A percentile compares a stretch with the other conserved stretches of the same genome.
phyloP scores from a whole-genome alignment of 1,140 invertebrate species.

The Platyscapa corneri region DNA sequence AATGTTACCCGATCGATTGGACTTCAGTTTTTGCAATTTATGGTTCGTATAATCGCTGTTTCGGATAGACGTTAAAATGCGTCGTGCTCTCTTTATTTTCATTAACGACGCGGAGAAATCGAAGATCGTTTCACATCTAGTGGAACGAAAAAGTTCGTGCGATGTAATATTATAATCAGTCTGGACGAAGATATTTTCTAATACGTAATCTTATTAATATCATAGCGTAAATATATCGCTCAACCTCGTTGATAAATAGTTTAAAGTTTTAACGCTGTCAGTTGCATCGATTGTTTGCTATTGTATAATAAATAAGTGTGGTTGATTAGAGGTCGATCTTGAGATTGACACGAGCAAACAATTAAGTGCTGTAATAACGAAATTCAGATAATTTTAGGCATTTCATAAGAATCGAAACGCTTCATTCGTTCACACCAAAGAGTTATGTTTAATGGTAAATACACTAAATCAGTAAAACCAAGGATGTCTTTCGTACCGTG shows the following conservation, averaged over 20 bases:
- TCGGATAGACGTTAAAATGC: conserved; percentile 28
- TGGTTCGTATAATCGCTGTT: conserved; percentile 9
- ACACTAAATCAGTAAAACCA: conserved; percentile 10
- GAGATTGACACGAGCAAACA: no score
- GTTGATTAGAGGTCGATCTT: no score
- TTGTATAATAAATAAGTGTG: no score
- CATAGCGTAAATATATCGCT: neutral
- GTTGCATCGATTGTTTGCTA: no score
- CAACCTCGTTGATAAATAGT: neutral
- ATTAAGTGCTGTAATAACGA: no score
- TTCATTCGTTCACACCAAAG: neutral
- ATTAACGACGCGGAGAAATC: neutral
- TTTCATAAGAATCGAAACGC: neutral
- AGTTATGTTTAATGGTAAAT: neutral
- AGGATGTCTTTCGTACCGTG: neutral
- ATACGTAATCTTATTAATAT: neutral
- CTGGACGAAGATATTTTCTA: neutral
- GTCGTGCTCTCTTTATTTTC: neutral
- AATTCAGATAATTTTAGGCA: neutral
- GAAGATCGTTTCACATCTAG: conserved; percentile 17
- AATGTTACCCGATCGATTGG: conserved; percentile 38
- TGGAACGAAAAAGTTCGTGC: neutral
- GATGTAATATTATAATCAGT: neutral
- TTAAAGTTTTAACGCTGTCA: neutral
- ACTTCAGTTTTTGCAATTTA: conserved; percentile 24